Percentiles rank a stretch among this genome's conserved stretches.
Evolutionary conservation across 2,797 vertebrate genomes (phyloP).

Genomic region (Pseudochirops corinnae): DNA sequence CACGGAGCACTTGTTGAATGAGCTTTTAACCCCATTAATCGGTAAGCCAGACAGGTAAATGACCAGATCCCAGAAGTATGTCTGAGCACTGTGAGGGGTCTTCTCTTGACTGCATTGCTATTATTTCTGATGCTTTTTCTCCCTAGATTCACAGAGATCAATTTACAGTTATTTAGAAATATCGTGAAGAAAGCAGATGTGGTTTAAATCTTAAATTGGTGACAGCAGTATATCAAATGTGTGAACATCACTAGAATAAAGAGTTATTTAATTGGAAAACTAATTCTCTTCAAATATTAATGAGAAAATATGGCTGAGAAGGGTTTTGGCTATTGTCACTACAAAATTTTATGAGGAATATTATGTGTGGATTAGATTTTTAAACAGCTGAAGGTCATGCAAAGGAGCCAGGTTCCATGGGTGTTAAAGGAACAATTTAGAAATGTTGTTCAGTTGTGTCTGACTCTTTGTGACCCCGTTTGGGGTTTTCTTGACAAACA

Average conservation of each 20-base stretch:
- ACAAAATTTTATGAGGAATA: accelerated
- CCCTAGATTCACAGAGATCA: background rate
- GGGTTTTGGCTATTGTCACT: background rate
- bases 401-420: accelerated
- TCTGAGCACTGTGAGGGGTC: accelerated
- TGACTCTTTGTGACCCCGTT: background rate
- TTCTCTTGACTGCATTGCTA: background rate
- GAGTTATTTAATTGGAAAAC: accelerated
- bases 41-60: accelerated
- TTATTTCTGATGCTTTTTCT: background rate
- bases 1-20: accelerated
- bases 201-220: accelerated
- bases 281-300: accelerated
- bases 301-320: accelerated
- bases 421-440: background rate
- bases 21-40: background rate
- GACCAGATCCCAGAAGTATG: background rate
- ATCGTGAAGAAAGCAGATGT: background rate
- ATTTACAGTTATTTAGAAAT: background rate
- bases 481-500: background rate
- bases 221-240: accelerated
- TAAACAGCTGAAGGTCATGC: background rate
- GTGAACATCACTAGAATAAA: accelerated
- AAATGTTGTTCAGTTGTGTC: background rate
- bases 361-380: accelerated